Base-by-base conservation (phyloP, 1,140 invertebrate species). In the Drosophila sproati region DNA sequence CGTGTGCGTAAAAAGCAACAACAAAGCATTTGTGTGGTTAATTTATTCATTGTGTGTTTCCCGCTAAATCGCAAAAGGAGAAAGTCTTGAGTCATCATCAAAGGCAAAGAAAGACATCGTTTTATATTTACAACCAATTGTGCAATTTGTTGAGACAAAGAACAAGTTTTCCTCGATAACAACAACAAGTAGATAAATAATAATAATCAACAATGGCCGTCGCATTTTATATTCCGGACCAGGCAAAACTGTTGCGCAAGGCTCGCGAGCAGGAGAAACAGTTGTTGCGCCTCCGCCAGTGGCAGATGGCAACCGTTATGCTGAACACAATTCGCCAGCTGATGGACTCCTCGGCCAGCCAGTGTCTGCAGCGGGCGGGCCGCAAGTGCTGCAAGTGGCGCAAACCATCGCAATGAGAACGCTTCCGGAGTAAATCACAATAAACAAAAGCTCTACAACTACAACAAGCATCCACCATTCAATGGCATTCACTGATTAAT, bases 151-250 rank as follows among this genome's bases (percentile, higher is more conserved):
- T 47, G 28, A 85, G 51, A 68, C 59, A 80, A 75, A 77, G 35
- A 71, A 74, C 72, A 63, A 74, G 71, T 71, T 75, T 75, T 57
- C 41, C 39, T 63, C 54, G 39, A 67, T 8, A 39, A 43, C 56
- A 67, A 52, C 45, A 52, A 41, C 47, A 71, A 28, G 61, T 20
- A 20, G 20, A 20, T 20, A 20, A 60, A 10, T 59, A 54, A 56
- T 51, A 47, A 20, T 55, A 55, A 47, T 47, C 32, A 77, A 73
- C 71, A 78, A 92, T 92, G 91, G 91, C 91, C 10, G 77, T 91
- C 51, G 91, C 91, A 43, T 92, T 91, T 45, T 92, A 70, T 41
- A 91, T 92, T 48, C 91, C 91, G 54, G 91, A 92, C 48, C 91
- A 91, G 74, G 87, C 71, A 34, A 77, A 67, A 8, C 41, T 92